Evolutionary conservation across 2,797 vertebrate species (phyloP), one percentile per base, ranked within the genome.

Genomic region (Propithecus deckenii): DNA sequence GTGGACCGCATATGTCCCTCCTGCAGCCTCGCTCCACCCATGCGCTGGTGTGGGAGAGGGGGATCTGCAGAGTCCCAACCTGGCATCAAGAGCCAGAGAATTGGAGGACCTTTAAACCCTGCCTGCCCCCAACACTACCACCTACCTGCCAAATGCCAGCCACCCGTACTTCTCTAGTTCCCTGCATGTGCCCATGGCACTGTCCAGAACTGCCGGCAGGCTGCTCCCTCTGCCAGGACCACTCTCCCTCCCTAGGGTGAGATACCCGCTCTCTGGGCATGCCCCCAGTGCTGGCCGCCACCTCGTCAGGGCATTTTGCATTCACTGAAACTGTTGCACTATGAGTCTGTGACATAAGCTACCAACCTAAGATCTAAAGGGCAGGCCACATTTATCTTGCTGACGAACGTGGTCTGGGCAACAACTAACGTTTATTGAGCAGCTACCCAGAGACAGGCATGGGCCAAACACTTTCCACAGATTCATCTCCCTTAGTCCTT

Each of bases 81-180:
- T 30, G 48, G 69, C 71, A 76, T 14, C 52, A 71, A 38, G 35
- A 72, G 65, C 59, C 85, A 48, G 86, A 61, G 17, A 43, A 71
- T 23, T 38, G 22, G 35, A 38, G 35, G 35, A 23, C 22, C 4
- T 83, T 65, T 50, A 85, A 30, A 30, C n/a, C 28, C n/a, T 55
- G 32, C 12, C 50, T 32, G 30, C 3, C 41, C 55, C 4, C 25
- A 1, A 32, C 0, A 0, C 8, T 5, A 6, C 18, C 2, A 13
- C 41, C 22, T 13, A 7, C 14, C 22, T 32, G 14, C 32, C 35
- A 55, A 71, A 12, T 5, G 4, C 20, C 85, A 52, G 92, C 50
- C 59, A 57, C 4, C 4, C 22, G 75, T 46, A 72, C 59, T 86
- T 55, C 5, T 8, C 35, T 20, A 10, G 15, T 11, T 48, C 55